Conservation (phyloP, 1,140 invertebrate genomes). For the Drosophila paulistorum region DNA sequence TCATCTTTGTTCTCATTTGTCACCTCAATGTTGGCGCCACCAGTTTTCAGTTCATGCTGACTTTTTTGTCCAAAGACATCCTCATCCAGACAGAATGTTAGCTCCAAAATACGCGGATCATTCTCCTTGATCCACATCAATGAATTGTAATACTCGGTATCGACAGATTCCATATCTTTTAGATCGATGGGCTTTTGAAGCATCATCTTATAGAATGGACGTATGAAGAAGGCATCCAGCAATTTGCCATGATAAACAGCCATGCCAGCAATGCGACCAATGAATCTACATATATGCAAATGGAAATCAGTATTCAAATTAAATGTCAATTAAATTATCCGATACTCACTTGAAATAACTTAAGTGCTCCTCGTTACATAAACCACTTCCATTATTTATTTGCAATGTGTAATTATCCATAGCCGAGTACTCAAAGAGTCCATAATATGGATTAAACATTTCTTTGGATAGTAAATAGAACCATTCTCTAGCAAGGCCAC, state of each 20-base stretch:
- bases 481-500: constrained; percentile 98
- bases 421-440: constrained; percentile 99
- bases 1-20: constrained; percentile 98
- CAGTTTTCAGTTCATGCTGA: constrained; percentile 95
- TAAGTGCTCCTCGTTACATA: constrained; percentile 98
- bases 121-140: constrained; percentile 93
- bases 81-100: constrained; percentile 98
- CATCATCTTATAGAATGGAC: constrained; percentile 99
- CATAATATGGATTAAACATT: constrained; percentile 99
- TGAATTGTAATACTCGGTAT: constrained; percentile 99
- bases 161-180: constrained; percentile 99
- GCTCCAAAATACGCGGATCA: constrained; percentile 96
- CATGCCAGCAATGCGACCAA: constrained; percentile 98
- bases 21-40: constrained; percentile 94
- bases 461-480: constrained; percentile 99
- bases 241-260: constrained; percentile 99
- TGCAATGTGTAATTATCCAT: constrained; percentile 99
- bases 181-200: constrained; percentile 96
- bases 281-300: constrained; percentile 86
- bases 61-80: constrained; percentile 97
- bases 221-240: constrained; percentile 97
- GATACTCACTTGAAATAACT: constrained; percentile 93
- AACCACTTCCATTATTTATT: constrained; percentile 98
- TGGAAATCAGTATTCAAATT: too few relatives aligned
- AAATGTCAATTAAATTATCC: neutral